These are phyloP conservation scores for Acanthopleura granulata DNA, from an alignment of 2,888 invertebrate genomes.

Conservation along the genomic window DNA sequence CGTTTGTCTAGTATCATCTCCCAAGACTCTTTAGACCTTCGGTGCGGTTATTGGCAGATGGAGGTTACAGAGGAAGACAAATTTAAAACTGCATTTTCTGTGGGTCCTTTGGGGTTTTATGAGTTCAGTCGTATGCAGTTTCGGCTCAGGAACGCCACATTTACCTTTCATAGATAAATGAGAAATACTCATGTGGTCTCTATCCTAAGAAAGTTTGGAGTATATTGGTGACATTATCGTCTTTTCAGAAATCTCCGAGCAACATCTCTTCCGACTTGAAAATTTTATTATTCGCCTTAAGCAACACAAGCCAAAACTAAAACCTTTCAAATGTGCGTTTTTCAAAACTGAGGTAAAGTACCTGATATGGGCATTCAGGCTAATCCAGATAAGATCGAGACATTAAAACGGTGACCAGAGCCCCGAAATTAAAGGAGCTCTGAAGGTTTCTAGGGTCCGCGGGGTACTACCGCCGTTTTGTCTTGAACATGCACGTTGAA, in stretches of 20 bases:
- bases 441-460: neutral
- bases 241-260: too few species aligned
- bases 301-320: neutral
- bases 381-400: neutral
- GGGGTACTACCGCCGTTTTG: constrained; percentile 14
- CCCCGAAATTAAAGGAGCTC: neutral
- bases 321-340: constrained; percentile 10
- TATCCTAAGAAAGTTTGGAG: neutral
- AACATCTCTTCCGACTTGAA: neutral
- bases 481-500: constrained; percentile 1
- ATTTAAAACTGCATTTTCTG: neutral
- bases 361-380: neutral
- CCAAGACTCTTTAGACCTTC: neutral
- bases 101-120: neutral
- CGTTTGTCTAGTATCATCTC: neutral
- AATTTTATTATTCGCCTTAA: neutral
- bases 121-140: neutral
- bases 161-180: neutral
- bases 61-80: neutral
- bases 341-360: neutral
- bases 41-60: neutral
- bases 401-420: too few species aligned
- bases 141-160: constrained; percentile 1
- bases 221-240: neutral
- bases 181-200: neutral